A percentile compares a stretch with the other conserved stretches of the same genome.
Conservation (phyloP, 2,797 vertebrate species). For the Babyrousa celebensis region DNA sequence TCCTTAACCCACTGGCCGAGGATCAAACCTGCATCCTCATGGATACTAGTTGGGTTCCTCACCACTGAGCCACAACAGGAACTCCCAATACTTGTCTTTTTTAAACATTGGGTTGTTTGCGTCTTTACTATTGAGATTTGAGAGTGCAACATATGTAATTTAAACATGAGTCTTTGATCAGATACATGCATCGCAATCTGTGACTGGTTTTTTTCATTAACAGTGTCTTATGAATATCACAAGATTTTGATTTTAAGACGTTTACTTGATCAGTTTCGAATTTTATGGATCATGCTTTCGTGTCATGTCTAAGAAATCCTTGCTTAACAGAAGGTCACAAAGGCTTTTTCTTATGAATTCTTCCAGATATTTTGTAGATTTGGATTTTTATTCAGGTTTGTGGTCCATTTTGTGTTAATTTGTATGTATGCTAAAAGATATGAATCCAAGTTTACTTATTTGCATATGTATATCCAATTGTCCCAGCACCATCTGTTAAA, state of each 20-base stretch:
- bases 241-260: conserved; percentile 19
- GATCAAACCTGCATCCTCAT: no score
- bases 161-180: not conserved
- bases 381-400: not conserved
- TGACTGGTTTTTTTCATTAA: not conserved
- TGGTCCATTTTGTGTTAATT: conserved; percentile 43
- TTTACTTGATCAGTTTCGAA: not conserved
- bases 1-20: no score
- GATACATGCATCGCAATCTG: not conserved
- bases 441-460: not conserved
- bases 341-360: not conserved
- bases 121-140: conserved; percentile 10
- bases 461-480: not conserved
- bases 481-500: not conserved
- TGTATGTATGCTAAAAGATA: not conserved
- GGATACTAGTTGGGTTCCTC: no score
- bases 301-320: not conserved
- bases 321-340: not conserved
- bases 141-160: not conserved
- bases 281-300: not conserved
- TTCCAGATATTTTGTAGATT: not conserved
- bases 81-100: not conserved
- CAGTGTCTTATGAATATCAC: not conserved
- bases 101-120: not conserved
- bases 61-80: no score